A percentile compares a stretch with the other conserved stretches of the same genome.
These are phyloP conservation scores for Galago senegalensis DNA, from an alignment of 2,797 vertebrate genomes.

Conservation along the genomic window DNA sequence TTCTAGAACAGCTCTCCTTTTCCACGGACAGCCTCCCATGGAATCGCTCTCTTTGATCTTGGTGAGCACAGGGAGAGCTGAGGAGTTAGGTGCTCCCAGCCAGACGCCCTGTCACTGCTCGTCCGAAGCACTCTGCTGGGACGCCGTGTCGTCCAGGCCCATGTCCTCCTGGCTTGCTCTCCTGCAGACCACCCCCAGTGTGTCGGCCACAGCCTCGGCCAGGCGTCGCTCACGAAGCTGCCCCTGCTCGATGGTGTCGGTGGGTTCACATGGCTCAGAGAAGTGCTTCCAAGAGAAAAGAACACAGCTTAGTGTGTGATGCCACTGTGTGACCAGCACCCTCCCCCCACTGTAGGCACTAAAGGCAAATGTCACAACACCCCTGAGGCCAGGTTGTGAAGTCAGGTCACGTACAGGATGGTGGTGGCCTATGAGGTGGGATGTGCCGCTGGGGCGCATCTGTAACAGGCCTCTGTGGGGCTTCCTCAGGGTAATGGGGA, in stretches of 20 bases:
- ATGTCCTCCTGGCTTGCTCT: constrained; percentile 91
- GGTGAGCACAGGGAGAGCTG: background rate
- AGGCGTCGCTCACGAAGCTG: constrained; percentile 69
- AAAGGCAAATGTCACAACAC: fast-evolving
- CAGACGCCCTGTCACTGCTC: constrained; percentile 80
- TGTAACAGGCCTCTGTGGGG: background rate
- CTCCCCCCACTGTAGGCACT: background rate
- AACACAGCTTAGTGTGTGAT: constrained; percentile 11
- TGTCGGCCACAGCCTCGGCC: constrained; percentile 86
- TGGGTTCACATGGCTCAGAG: constrained; percentile 93
- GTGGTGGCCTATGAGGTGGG: background rate
- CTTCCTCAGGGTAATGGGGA: background rate
- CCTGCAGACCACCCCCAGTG: constrained; percentile 84
- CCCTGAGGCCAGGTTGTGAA: background rate
- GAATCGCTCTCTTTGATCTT: background rate
- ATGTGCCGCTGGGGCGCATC: fast-evolving
- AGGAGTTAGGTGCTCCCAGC: fast-evolving
- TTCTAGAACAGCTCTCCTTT: constrained; percentile 54
- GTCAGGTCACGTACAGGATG: background rate
- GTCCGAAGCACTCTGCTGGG: constrained; percentile 90
- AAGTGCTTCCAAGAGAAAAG: constrained; percentile 90
- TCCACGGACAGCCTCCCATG: background rate
- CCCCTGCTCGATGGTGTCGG: constrained; percentile 86
- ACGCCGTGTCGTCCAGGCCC: constrained; percentile 90
- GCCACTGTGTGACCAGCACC: background rate